Evolutionary conservation across 2,113 vertebrate species (phyloP).

Genomic region (Entosphenus tridentatus): DNA sequence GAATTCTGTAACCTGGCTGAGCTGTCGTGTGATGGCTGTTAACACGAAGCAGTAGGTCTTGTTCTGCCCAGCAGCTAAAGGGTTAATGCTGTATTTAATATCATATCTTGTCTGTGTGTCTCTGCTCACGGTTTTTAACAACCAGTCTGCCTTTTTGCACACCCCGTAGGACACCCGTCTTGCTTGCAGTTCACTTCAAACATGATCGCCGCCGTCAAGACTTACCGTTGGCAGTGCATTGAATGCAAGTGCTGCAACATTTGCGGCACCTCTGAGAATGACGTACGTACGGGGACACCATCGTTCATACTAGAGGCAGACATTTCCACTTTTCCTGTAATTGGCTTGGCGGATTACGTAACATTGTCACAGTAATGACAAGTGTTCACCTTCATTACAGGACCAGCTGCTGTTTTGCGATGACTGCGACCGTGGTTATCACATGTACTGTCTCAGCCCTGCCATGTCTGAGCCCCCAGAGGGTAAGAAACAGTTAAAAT

Average conservation of each 20-base stretch:
- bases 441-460: conserved; percentile 79
- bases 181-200: conserved; percentile 83
- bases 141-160: conserved; percentile 4
- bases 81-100: neutral
- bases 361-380: too few species aligned
- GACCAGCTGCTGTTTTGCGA: conserved; percentile 80
- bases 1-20: too few species aligned
- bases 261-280: conserved; percentile 78
- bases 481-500: conserved; percentile 24
- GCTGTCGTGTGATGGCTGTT: too few species aligned
- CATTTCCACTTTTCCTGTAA: too few species aligned
- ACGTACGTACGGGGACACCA: conserved; percentile 26
- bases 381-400: conserved; percentile 16
- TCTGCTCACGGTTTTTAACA: too few species aligned
- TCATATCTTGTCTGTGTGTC: neutral
- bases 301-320: neutral
- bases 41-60: neutral
- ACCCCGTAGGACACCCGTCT: conserved; percentile 44
- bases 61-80: conserved; percentile 4
- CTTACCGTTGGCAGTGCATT: conserved; percentile 90
- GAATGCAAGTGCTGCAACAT: conserved; percentile 96
- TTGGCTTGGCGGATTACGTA: too few species aligned
- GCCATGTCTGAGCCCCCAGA: conserved; percentile 82
- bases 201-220: conserved; percentile 92
- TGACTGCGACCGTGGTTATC: conserved; percentile 70